These are phyloP conservation scores for Clunio marinus DNA, from an alignment of 2,888 invertebrate species.

Conservation along the genomic window DNA sequence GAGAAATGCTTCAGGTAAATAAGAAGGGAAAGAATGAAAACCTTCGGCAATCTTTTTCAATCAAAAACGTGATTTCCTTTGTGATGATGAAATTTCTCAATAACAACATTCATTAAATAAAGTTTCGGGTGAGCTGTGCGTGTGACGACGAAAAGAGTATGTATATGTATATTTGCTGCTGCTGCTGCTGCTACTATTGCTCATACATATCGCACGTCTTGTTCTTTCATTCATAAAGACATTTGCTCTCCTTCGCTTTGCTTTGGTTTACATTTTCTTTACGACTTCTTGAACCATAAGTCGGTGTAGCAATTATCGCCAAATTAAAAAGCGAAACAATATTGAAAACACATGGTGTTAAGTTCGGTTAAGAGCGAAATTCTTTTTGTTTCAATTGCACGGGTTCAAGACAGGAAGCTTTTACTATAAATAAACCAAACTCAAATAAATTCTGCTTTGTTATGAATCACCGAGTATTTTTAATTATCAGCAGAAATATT, in stretches of 20 bases:
- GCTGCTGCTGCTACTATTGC: neutral
- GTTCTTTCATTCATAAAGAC: slow-evolving; percentile 7
- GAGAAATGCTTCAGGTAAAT: neutral
- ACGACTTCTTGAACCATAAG: neutral
- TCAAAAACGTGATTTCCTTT: slow-evolving; percentile 37
- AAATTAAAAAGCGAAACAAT: neutral
- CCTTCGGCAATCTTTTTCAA: neutral
- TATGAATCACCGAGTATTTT: too few species aligned
- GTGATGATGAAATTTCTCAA: neutral
- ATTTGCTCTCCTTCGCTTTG: neutral
- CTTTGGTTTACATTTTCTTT: neutral
- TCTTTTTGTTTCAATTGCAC: neutral
- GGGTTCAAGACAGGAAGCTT: slow-evolving; percentile 19
- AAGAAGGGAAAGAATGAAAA: neutral
- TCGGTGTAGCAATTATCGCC: neutral
- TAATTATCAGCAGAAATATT: too few species aligned
- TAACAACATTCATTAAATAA: too few species aligned
- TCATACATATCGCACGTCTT: neutral
- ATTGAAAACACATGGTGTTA: neutral
- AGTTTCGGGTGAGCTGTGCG: too few species aligned
- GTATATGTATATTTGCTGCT: neutral
- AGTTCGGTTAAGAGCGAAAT: neutral
- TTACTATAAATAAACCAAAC: slow-evolving; percentile 26
- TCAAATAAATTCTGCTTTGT: too few species aligned
- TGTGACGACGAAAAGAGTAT: too few species aligned